Base-by-base conservation (phyloP, 2,888 invertebrate genomes). In the Drosophila algonquin region DNA sequence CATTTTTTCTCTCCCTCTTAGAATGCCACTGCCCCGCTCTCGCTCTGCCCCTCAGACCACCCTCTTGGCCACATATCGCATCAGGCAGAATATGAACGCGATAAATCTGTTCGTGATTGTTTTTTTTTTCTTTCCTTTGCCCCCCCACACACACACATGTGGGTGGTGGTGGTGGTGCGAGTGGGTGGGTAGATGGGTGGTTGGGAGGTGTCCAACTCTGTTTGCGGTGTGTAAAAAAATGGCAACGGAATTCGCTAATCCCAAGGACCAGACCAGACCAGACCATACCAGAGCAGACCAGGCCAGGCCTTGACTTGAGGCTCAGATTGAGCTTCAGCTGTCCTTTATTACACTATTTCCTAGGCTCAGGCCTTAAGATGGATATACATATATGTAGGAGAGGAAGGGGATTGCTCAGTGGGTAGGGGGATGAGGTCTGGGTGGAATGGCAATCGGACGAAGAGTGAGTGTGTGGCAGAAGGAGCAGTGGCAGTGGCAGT, bases 31-130 rank as follows among this genome's bases (percentile, higher is more conserved):
- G 27, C 40, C 40, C 45, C 56, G 14, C 12, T 14, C 14, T 44
- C 30, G n/a, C 56, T 3, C 32, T 18, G 24, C 18, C 44, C 72
- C 63, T 67, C 68, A 63, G 40, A 52, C 35, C 70, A 18, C 60
- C 40, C 61, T 60, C 69, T 55, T 59, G 85, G 78, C 80, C 85
- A 85, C 85, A 85, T 81, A 80, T 89, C 85, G 76, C 89, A 85
- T 85, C 89, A 87, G 72, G 74, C 80, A 73, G 89, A 87, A 85
- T 85, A 85, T 89, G 89, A 90, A 90, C 89, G 87, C 89, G 87
- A 90, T 90, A 90, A 90, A 90, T 90, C 90, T 90, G 90, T 90
- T 87, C 90, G 88, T 90, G 90, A 90, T 90, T 90, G 90, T 90
- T 90, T 90, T 90, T 89, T 60, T 69, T 21, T 12, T 44, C 5